phyloP scores from a whole-genome alignment of 2,113 vertebrate species.

The Caretta caretta region DNA sequence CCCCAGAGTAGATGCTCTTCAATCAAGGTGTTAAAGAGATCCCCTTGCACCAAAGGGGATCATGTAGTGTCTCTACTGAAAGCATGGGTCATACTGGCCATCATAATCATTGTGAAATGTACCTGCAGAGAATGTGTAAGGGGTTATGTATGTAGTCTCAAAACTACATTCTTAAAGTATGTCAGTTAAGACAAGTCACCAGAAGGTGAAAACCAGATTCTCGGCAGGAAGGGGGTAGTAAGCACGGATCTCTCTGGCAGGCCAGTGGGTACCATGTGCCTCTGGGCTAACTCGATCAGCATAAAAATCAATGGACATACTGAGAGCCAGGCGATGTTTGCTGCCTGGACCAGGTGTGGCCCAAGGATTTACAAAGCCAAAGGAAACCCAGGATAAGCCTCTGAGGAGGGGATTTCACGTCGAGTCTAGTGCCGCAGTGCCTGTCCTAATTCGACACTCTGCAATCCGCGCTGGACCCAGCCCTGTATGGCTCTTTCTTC shows the following conservation, averaged over 20 bases:
- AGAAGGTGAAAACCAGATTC: background rate
- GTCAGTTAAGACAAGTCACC: background rate
- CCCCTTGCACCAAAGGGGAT: background rate
- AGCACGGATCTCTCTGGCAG: too few species aligned
- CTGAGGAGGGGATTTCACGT: too few species aligned
- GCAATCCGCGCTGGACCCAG: too few species aligned
- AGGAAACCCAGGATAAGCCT: too few species aligned
- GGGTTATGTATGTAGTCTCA: background rate
- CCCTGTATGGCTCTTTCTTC: too few species aligned
- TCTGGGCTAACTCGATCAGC: background rate
- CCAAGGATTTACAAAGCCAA: too few species aligned
- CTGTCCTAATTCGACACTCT: too few species aligned
- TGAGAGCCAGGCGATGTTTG: background rate
- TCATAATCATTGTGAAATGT: background rate
- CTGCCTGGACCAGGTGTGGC: too few species aligned
- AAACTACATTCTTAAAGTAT: background rate
- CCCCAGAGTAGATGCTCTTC: background rate
- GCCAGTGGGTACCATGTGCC: too few species aligned
- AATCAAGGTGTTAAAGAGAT: background rate
- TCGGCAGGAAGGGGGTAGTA: background rate
- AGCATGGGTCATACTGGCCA: background rate
- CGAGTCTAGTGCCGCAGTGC: too few species aligned
- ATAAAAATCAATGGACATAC: background rate
- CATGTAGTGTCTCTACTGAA: background rate
- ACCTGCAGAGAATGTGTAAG: background rate